phyloP scores from a whole-genome alignment of 2,113 vertebrate genomes.

The Phoxinus phoxinus region DNA sequence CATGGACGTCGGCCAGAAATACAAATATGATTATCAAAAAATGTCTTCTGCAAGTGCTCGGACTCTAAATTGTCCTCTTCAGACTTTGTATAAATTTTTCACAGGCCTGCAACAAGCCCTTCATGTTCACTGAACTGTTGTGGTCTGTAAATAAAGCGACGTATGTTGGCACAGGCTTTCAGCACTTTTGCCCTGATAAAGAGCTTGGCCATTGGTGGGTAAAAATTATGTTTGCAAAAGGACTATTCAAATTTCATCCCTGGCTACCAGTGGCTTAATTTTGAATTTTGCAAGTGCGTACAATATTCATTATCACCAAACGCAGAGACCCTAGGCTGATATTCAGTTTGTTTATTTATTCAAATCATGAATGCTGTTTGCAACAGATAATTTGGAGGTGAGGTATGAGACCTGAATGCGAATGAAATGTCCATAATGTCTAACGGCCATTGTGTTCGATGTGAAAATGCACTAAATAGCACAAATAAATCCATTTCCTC shows the following conservation, averaged over 20 bases:
- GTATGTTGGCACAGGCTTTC: not conserved
- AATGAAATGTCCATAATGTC: constrained; percentile 40
- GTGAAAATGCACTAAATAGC: constrained; percentile 13
- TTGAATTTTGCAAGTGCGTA: constrained; percentile 45
- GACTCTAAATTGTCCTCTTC: constrained; percentile 20
- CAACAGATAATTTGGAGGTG: constrained; percentile 38
- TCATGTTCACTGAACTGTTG: constrained; percentile 27
- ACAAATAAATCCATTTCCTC: constrained; percentile 6
- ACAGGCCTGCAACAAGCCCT: not conserved
- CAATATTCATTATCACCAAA: constrained; percentile 25
- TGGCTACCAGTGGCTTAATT: constrained; percentile 19
- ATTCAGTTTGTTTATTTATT: constrained; percentile 43
- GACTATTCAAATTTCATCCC: constrained; percentile 20
- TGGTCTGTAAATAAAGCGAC: constrained; percentile 6
- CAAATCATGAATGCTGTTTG: constrained; percentile 54
- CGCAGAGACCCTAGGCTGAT: constrained; percentile 23
- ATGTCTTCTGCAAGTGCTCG: not conserved
- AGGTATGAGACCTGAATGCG: constrained; percentile 46
- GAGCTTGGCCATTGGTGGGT: constrained; percentile 33
- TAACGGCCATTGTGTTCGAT: constrained; percentile 23
- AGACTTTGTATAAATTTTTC: constrained; percentile 43
- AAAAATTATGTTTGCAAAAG: constrained; percentile 44
- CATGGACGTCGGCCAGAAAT: not conserved
- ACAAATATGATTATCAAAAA: constrained; percentile 10
- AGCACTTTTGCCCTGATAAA: constrained; percentile 43